Conservation (phyloP, 92 coral and sea anemone genomes). For the Palythoa caribaeorum region DNA sequence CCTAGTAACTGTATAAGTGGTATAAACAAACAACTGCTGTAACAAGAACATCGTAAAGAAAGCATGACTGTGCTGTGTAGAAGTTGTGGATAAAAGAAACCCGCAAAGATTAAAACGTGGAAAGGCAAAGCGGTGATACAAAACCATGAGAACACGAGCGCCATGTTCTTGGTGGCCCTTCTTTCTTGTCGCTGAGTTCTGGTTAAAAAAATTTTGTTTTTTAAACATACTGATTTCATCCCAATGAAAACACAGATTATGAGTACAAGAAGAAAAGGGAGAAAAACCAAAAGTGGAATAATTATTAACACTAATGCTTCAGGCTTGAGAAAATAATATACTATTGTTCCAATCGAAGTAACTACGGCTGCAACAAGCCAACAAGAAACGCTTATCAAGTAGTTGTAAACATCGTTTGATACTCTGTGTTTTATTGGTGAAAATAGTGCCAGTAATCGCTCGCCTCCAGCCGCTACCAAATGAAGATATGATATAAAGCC, state of each 20-base stretch:
- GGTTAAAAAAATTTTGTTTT: neutral
- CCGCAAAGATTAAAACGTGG: conserved; percentile 24
- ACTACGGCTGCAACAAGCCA: conserved; percentile 13
- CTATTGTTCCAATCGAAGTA: neutral
- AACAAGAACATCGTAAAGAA: conserved; percentile 6
- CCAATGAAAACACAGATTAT: conserved; percentile 20
- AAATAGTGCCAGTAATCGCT: conserved; percentile 6
- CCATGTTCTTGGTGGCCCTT: neutral
- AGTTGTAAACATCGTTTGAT: neutral
- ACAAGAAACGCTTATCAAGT: neutral
- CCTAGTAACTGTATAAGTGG: conserved; percentile 24
- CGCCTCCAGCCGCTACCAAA: neutral
- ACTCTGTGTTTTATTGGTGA: conserved; percentile 18
- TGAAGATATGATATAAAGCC: conserved; percentile 17
- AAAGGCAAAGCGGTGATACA: conserved; percentile 7
- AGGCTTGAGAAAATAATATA: conserved; percentile 14
- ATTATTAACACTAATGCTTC: neutral
- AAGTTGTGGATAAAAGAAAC: conserved; percentile 31
- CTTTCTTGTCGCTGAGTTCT: conserved; percentile 31
- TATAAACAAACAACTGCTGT: conserved; percentile 17
- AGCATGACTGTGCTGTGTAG: neutral
- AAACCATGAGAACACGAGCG: neutral
- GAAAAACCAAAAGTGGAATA: conserved; percentile 9
- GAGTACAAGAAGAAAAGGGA: neutral
- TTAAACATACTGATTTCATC: neutral